Evolutionary conservation across 2,888 invertebrate genomes (phyloP).

Genomic region (Stomorhina lunata): DNA sequence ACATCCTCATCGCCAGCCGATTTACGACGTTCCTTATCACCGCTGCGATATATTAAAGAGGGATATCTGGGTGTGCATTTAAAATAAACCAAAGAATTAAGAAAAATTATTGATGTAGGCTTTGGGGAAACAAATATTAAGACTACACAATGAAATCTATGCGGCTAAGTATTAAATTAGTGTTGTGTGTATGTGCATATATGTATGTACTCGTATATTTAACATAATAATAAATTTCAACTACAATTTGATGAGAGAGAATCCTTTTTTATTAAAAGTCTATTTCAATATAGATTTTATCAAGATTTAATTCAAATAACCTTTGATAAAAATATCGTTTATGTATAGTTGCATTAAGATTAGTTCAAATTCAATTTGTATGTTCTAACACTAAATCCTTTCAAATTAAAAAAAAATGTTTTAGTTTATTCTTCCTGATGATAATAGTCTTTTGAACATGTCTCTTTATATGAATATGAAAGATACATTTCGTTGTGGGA

Average conservation of each 20-base stretch:
- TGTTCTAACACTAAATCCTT: too few relatives aligned
- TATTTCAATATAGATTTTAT: too few relatives aligned
- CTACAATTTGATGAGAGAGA: not conserved
- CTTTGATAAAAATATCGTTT: too few relatives aligned
- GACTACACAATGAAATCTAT: slow-evolving; percentile 31
- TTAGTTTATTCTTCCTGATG: too few relatives aligned
- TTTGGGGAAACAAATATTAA: not conserved
- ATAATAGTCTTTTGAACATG: too few relatives aligned
- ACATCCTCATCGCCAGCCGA: slow-evolving; percentile 91
- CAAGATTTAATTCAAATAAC: too few relatives aligned
- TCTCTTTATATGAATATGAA: too few relatives aligned
- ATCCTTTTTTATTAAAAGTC: too few relatives aligned
- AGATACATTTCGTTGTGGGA: not conserved
- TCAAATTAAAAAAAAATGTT: too few relatives aligned
- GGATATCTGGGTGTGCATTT: slow-evolving; percentile 72
- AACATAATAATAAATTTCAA: not conserved
- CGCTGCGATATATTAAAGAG: slow-evolving; percentile 75
- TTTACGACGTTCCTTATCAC: slow-evolving; percentile 84
- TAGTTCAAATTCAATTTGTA: too few relatives aligned
- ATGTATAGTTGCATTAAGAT: too few relatives aligned
- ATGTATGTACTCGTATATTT: too few relatives aligned
- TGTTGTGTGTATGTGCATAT: not conserved
- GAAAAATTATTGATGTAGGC: not conserved
- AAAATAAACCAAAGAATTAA: not conserved
- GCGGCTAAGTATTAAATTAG: not conserved